Conservation (phyloP, 2,888 invertebrate genomes). For the Halocaridina rubra region DNA sequence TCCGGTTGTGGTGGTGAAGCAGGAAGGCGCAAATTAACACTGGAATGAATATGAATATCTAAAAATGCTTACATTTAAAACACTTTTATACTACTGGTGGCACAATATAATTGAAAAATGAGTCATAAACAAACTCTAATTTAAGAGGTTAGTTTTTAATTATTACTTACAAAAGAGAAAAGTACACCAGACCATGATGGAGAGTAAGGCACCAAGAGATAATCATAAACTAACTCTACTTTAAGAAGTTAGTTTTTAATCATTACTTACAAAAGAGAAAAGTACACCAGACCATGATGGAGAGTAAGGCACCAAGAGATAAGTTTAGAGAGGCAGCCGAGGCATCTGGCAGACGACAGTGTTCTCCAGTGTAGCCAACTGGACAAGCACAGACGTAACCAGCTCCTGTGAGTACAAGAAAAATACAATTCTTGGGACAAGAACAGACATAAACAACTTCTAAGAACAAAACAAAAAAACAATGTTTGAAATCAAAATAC, state of each 20-base stretch:
- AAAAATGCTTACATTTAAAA: not conserved
- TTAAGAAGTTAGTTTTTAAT: too few relatives aligned
- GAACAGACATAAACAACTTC: too few relatives aligned
- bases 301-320: constrained; percentile 22
- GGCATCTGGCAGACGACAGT: constrained; percentile 38
- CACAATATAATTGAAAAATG: not conserved
- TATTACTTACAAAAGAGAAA: constrained; percentile 33
- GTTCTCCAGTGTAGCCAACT: constrained; percentile 30
- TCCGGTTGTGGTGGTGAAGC: constrained; percentile 43
- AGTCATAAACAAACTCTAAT: not conserved
- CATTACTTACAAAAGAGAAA: constrained; percentile 40
- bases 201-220: constrained; percentile 22
- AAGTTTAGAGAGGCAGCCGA: constrained; percentile 23
- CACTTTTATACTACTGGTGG: not conserved
- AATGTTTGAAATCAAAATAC: too few relatives aligned
- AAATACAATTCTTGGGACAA: too few relatives aligned
- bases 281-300: constrained; percentile 29
- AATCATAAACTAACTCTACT: too few relatives aligned
- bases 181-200: constrained; percentile 29
- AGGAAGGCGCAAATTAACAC: constrained; percentile 49
- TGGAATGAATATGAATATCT: not conserved
- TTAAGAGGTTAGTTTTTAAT: not conserved
- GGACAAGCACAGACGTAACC: constrained; percentile 38
- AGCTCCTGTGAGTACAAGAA: not conserved
- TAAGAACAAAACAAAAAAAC: too few relatives aligned